These are phyloP conservation scores for Maccullochella peelii DNA, from an alignment of 2,113 vertebrate species.

Conservation along the genomic window DNA sequence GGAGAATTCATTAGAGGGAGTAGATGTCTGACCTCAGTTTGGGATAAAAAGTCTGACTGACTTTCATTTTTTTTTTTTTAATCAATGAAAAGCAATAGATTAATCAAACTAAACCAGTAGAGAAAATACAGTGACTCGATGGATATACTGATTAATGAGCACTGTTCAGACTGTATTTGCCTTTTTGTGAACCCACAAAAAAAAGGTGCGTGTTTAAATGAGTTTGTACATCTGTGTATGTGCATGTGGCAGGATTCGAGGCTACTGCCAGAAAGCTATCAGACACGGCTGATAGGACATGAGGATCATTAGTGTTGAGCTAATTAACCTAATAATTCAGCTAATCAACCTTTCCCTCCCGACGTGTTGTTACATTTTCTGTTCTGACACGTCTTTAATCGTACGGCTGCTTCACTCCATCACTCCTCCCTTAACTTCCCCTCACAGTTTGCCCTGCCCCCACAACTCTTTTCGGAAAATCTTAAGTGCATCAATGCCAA, in stretches of 20 bases:
- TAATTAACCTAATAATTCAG: constrained; percentile 74
- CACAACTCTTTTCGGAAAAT: not conserved
- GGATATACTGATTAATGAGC: constrained; percentile 1
- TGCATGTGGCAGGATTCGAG: constrained; percentile 28
- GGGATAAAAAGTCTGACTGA: not conserved
- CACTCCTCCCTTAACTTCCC: not conserved
- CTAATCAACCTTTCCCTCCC: constrained; percentile 60
- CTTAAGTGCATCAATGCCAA: not conserved
- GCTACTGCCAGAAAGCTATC: constrained; percentile 45
- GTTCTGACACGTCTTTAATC: constrained; percentile 43
- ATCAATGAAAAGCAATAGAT: not conserved
- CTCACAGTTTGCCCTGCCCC: not conserved
- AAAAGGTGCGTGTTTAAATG: not conserved
- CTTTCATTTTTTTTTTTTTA: not conserved
- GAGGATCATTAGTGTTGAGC: constrained; percentile 47
- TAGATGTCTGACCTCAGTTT: not conserved
- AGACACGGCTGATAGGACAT: constrained; percentile 58
- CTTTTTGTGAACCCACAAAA: not conserved
- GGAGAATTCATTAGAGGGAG: constrained; percentile 25
- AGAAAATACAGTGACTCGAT: not conserved
- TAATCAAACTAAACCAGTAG: not conserved
- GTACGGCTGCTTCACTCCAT: constrained; percentile 28
- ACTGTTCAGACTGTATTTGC: not conserved
- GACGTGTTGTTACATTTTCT: constrained; percentile 54
- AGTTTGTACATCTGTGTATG: constrained; percentile 16